Evolutionary conservation across 1,140 invertebrate genomes (phyloP), one percentile per base, ranked within the genome.

Genomic region (Drosophila bocki): DNA sequence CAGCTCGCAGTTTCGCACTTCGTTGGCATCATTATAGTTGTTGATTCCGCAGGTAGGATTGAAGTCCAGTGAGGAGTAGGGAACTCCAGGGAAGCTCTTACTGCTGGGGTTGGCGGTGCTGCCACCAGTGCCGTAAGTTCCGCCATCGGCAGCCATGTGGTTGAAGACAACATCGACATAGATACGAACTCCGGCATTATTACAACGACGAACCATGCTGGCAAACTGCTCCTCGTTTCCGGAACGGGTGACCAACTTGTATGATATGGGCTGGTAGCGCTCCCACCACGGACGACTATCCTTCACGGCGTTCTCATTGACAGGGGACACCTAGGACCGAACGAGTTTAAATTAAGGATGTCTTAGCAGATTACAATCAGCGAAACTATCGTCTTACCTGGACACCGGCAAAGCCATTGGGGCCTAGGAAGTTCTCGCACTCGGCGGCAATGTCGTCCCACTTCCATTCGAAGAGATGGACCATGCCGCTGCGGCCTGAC

Each of bases 181-280:
- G 67, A 98, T 96, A 94, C 95, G 94, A 2, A 97, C 96, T 8
- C 96, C 96, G 17, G 93, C 96, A 9, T 92, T 92, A 83, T 97
- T 97, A 83, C 96, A 97, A 42, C 95, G 91, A 17, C 84, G 80
- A 0, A 96, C 95, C 97, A 98, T 98, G 44, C 95, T 94, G 29
- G 91, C 92, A 75, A 98, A 97, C 69, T 96, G 93, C 2, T 91
- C 69, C 88, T 96, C 95, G 69, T 95, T 95, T 29, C 98, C 98
- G 53, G 96, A 97, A 50, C 98, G 94, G 1, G 96, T 97, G 0
- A 78, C 83, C 29, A 98, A 92, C 32, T 95, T 94, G 92, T 98
- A 99, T 8, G 97, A 98, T 62, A 98, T 95, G 0, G 97, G 97
- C 93, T 98, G 98, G 80, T 99, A 99, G 12, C 97, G 94, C 93